Percentiles rank a stretch among this genome's conserved stretches.
Evolutionary conservation across 2,113 vertebrate species (phyloP).

Genomic region (Otus sunia): DNA sequence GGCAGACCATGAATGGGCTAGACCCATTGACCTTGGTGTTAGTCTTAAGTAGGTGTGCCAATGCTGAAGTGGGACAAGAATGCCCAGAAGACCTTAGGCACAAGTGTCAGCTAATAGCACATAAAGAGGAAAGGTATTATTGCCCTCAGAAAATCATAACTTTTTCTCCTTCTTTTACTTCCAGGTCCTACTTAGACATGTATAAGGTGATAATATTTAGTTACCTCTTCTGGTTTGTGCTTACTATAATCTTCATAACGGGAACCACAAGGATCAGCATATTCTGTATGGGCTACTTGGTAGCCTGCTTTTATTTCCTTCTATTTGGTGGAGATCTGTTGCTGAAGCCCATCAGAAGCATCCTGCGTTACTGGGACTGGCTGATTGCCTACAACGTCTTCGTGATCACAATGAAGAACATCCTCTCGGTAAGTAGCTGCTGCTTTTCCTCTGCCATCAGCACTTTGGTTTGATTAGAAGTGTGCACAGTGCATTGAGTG

Average conservation of each 20-base stretch:
- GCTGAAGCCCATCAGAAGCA: conserved; percentile 94
- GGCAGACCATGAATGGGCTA: neutral
- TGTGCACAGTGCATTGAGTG: neutral
- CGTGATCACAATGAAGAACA: conserved; percentile 99
- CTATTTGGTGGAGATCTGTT: conserved; percentile 94
- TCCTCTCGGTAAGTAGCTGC: conserved; percentile 85
- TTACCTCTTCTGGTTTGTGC: conserved; percentile 99
- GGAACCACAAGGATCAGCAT: conserved; percentile 97
- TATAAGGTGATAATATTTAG: conserved; percentile 97
- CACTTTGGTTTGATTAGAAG: neutral
- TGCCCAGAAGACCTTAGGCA: neutral
- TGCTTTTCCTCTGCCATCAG: neutral
- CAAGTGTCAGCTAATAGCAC: neutral
- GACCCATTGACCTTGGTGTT: neutral
- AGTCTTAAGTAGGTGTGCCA: neutral
- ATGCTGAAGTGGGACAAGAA: neutral
- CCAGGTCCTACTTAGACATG: conserved; percentile 98
- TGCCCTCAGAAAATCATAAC: neutral
- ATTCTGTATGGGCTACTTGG: conserved; percentile 98
- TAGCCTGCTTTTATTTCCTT: conserved; percentile 98
- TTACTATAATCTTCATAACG: conserved; percentile 98
- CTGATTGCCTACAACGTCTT: conserved; percentile 98
- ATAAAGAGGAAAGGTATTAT: neutral
- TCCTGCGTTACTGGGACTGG: conserved; percentile 97
- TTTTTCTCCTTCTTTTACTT: conserved; percentile 1